phyloP scores from a whole-genome alignment of 2,888 invertebrate genomes.

The Cephus spinipes region DNA sequence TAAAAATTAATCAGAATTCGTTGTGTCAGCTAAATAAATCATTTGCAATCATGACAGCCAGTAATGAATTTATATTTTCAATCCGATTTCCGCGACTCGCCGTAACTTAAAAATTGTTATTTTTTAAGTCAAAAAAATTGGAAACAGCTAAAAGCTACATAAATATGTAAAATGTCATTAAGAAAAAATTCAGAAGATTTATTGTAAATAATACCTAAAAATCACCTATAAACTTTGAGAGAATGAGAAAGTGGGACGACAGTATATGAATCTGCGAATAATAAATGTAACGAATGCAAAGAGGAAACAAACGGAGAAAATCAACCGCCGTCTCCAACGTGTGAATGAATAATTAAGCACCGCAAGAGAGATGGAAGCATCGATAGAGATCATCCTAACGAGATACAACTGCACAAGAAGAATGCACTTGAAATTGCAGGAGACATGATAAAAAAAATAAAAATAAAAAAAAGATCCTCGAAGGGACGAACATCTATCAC shows the following conservation, averaged over 20 bases:
- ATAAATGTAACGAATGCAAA: not conserved
- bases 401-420: not conserved
- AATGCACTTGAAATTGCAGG: not conserved
- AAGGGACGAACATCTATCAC: not conserved
- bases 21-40: too few relatives aligned
- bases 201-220: too few relatives aligned
- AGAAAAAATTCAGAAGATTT: too few relatives aligned
- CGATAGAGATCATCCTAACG: not conserved
- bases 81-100: too few relatives aligned
- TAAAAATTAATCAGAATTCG: too few relatives aligned
- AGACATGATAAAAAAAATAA: not conserved
- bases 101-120: too few relatives aligned
- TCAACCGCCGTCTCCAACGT: not conserved
- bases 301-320: not conserved
- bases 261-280: not conserved
- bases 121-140: too few relatives aligned
- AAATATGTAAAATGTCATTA: too few relatives aligned
- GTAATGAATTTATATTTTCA: too few relatives aligned
- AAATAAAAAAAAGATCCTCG: not conserved
- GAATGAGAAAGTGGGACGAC: not conserved
- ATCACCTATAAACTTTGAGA: too few relatives aligned
- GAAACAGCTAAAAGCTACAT: too few relatives aligned
- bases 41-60: too few relatives aligned
- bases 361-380: not conserved
- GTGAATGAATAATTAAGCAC: not conserved